These are phyloP conservation scores for Nebria brevicollis DNA, from an alignment of 2,888 invertebrate genomes.

Conservation along the genomic window DNA sequence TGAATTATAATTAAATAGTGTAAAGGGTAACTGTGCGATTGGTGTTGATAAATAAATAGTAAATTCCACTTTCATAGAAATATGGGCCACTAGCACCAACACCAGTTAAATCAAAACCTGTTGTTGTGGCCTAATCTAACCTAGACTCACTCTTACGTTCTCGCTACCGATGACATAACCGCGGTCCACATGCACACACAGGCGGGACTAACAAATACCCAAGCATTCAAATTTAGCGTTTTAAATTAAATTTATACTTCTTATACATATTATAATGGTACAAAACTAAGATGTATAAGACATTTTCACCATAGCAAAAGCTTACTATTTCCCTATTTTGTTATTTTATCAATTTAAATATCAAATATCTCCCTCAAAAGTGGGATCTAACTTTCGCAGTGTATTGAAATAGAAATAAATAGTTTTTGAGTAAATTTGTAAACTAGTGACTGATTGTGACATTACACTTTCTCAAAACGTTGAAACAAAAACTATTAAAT, in stretches of 20 bases:
- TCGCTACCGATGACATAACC: background rate
- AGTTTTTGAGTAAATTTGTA: background rate
- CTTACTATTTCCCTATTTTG: no score
- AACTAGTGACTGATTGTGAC: background rate
- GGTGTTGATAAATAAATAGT: background rate
- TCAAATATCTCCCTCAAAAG: no score
- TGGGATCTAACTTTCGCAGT: background rate
- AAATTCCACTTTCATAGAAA: conserved; percentile 21
- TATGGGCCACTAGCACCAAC: conserved; percentile 9
- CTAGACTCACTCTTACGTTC: background rate
- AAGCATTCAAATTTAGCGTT: no score
- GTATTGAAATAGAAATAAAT: background rate
- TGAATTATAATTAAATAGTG: background rate
- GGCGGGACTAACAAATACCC: background rate
- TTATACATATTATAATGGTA: no score
- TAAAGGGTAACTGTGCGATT: background rate
- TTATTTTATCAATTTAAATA: no score
- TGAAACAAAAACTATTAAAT: background rate
- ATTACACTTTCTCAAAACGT: background rate
- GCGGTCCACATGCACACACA: background rate
- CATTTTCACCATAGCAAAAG: no score
- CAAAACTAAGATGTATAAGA: no score
- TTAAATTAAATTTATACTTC: no score
- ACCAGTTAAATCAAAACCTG: background rate
- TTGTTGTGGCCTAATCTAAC: background rate